Percentiles rank a stretch among this genome's conserved stretches.
These are phyloP conservation scores for Origma solitaria DNA, from an alignment of 2,113 vertebrate genomes.

Conservation along the genomic window DNA sequence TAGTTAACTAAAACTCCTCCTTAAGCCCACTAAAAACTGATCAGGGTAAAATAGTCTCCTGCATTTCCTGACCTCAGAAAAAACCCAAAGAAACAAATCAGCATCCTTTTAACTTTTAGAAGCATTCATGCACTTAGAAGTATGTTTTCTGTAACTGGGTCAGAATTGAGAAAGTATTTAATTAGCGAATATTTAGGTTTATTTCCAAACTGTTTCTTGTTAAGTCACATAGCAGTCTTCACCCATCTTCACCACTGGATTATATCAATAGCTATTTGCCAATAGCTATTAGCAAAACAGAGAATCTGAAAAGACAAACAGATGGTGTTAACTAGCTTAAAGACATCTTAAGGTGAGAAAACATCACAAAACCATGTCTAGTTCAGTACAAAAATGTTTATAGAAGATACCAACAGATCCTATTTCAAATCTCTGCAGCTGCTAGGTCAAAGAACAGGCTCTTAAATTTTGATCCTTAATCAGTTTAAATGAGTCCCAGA, in stretches of 20 bases:
- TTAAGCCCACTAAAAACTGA: background rate
- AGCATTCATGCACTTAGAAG: background rate
- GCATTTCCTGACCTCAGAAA: background rate
- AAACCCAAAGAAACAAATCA: background rate
- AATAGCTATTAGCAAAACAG: background rate
- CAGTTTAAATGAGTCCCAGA: background rate
- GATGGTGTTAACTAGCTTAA: background rate
- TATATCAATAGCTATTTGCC: background rate
- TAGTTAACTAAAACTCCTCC: background rate
- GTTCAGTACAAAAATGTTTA: background rate
- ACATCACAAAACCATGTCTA: background rate
- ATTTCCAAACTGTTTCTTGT: background rate
- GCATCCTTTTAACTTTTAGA: background rate
- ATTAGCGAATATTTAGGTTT: background rate
- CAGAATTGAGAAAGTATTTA: background rate
- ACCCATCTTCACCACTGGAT: background rate
- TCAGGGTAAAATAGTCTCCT: background rate
- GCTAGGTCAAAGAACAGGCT: background rate
- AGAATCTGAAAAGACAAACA: background rate
- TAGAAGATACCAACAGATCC: background rate
- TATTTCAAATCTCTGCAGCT: background rate
- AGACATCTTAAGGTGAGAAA: background rate
- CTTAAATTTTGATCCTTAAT: background rate
- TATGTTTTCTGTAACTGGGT: background rate
- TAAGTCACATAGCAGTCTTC: background rate